Percentiles rank a stretch among this genome's conserved stretches.
phyloP scores from a whole-genome alignment of 1,140 invertebrate species.

The Meloidogyne chitwoodi region DNA sequence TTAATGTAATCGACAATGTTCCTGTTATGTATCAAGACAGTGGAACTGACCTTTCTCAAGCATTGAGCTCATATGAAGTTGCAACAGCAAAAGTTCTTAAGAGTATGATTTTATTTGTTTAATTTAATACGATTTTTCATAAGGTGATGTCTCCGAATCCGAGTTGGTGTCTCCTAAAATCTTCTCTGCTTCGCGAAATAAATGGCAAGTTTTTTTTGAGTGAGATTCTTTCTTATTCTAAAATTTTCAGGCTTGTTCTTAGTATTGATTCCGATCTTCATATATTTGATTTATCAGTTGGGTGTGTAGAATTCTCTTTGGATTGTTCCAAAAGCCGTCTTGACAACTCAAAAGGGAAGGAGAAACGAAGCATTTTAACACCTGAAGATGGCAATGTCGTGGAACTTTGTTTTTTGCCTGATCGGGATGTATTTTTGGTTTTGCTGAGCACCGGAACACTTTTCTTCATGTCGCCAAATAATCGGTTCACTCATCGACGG shows the following conservation, averaged over 20 bases:
- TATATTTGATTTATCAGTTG: slow-evolving; percentile 23
- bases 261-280: slow-evolving; percentile 16
- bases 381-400: slow-evolving; percentile 3
- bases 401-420: slow-evolving; percentile 14
- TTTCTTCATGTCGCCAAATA: not conserved
- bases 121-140: not conserved
- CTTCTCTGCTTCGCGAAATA: slow-evolving; percentile 9
- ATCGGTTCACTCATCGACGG: not conserved
- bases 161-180: slow-evolving; percentile 1
- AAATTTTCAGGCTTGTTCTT: slow-evolving; percentile 12
- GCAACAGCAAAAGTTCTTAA: slow-evolving; percentile 11
- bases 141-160: not conserved
- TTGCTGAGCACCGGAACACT: slow-evolving; percentile 5
- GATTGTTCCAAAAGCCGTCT: slow-evolving; percentile 6
- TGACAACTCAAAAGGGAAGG: not conserved
- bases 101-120: not conserved
- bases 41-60: not conserved
- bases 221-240: not conserved
- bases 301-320: slow-evolving; percentile 8
- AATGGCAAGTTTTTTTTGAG: not conserved
- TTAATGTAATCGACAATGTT: not conserved
- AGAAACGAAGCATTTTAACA: slow-evolving; percentile 1
- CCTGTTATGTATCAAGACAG: not conserved
- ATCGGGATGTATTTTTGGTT: slow-evolving; percentile 22
- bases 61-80: slow-evolving; percentile 14